Evolutionary conservation across 1,140 invertebrate species (phyloP).

Genomic region (Papilio glaucus): DNA sequence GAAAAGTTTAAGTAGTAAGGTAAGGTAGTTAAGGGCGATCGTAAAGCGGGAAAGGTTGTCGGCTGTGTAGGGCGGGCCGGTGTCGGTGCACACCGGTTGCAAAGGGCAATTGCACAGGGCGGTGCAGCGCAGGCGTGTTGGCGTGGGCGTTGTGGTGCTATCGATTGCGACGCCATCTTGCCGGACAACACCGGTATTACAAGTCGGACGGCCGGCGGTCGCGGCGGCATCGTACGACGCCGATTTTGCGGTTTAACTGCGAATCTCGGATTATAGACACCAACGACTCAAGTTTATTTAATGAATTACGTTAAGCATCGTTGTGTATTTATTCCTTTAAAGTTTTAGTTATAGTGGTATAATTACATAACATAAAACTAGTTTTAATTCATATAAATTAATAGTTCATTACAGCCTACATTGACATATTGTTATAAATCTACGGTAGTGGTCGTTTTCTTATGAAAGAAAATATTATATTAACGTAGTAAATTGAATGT

Average conservation of each 20-base stretch:
- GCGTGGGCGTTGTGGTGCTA: conserved; percentile 68
- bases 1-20: neutral
- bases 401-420: too few relatives aligned
- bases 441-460: too few relatives aligned
- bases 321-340: neutral
- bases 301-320: neutral
- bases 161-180: conserved; percentile 79
- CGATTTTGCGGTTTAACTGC: conserved; percentile 24
- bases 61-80: conserved; percentile 58
- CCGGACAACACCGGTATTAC: conserved; percentile 59
- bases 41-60: conserved; percentile 28
- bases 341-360: neutral
- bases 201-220: conserved; percentile 50
- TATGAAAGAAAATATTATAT: too few relatives aligned
- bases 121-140: conserved; percentile 76
- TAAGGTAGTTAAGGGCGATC: neutral
- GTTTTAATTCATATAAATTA: too few relatives aligned
- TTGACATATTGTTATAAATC: too few relatives aligned
- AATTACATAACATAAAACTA: too few relatives aligned
- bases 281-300: conserved; percentile 4
- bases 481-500: too few relatives aligned
- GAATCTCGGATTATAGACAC: conserved; percentile 28
- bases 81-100: conserved; percentile 66
- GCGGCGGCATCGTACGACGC: conserved; percentile 39
- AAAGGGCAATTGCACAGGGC: conserved; percentile 56